Base-by-base conservation (phyloP, 2,888 invertebrate genomes). In the Tryphoninae sp. region DNA sequence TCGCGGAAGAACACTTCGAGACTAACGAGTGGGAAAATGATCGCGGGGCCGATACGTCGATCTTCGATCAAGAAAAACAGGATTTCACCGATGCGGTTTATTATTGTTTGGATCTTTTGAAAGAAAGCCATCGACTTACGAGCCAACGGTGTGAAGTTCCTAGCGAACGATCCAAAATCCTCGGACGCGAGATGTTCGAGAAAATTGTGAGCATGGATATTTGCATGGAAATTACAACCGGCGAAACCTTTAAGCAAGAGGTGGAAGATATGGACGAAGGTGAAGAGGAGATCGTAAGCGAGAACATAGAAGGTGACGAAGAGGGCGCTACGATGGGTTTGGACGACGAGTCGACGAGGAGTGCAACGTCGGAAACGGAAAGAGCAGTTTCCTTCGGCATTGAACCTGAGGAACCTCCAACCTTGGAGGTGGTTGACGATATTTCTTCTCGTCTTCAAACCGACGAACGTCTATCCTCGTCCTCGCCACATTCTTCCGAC, bases 161-260 rank as follows among this genome's bases (percentile, higher is more conserved):
- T 1, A 42, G 69, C 22, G 13, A 7, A n/a, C 53, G 53, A 0
- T 53, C 68, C 1, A 55, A 33, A n/a, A 9, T 53, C 13, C 53
- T 68, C 11, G 68, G 68, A 40, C 68, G 40, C 6, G 53, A 68
- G 19, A 68, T 68, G 68, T 69, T 58, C 13, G 69, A 55, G 58
- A 69, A n/a, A 7, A 58, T 69, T 9, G 22, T 33, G 42, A 22
- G 58, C 40, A 6, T 69, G 3, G 69, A 69, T 11, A 7, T 53
- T 3, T 2, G 6, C 1, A 16, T 3, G 2, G 49, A 49, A 49
- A n/a, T 23, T 9, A 8, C 9, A 0, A 13, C 2, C 2, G 53
- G 11, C 8, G 68, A 19, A 1, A 42, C 7, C 8, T 53, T 53
- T 16, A 40, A 2, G 19, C 2, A 16, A 0, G 53, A 53, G 19